Evolutionary conservation across 2,888 invertebrate genomes (phyloP), one percentile per base, ranked within the genome.

Genomic region (Dugesia japonica): DNA sequence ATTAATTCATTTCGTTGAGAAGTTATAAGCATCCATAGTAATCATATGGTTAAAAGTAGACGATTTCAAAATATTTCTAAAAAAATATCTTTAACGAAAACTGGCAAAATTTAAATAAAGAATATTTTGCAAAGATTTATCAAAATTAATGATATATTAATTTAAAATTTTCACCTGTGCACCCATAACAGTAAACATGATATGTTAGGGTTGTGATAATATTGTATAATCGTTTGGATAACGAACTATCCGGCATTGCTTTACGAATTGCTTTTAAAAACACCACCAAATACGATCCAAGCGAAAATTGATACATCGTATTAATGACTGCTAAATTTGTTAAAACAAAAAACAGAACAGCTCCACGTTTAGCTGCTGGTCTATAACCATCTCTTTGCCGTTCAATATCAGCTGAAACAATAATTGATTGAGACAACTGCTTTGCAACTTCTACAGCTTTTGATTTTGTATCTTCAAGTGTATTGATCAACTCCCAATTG

Each of bases 391-490:
- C 78, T 31, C 78, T 1, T 28, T 78, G 75, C 23, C 71, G n/a
- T 27, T 78, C 78, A 42, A 78, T 78, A 26, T 78, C 77, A 42
- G 28, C 38, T 26, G 77, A 71, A 28, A 74, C 75, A 1, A 73
- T 71, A 7, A 71, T 76, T 71, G 76, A 75, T 42, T 78, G 56
- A 26, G 42, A 75, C 20, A 78, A 42, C 76, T 78, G 78, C 38
- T 78, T 78, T 9, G 71, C 42, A 15, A 78, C 77, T 71, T 78
- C 33, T 17, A 71, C 76, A 56, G 73, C 74, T 26, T 75, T 75
- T 27, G 42, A 20, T 74, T 79, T 79, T 7, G 78, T 79, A 26
- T 79, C 76, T 76, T 79, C 79, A 0, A 79, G 72, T n/a, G 79
- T 79, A 17, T 78, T 74, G 7, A 79, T 73, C 23, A 79, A 77